Evolutionary conservation across 2,888 invertebrate genomes (phyloP), one percentile per base, ranked within the genome.

Genomic region (Nasonia oneida): DNA sequence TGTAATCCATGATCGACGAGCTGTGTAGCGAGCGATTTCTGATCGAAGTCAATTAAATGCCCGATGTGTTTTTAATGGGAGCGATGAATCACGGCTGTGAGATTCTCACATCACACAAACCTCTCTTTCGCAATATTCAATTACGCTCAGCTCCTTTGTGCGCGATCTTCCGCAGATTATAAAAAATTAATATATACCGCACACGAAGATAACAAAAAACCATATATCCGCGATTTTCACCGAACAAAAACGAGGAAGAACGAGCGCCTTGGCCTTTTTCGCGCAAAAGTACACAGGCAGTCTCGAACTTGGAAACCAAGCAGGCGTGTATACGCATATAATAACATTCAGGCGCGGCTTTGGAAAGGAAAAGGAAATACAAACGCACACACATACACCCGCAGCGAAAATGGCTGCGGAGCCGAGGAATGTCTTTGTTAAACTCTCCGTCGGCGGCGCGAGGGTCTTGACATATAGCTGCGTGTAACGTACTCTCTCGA

Each of bases 301-400:
- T n/a, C 37, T 50, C 42, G 33, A 80, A 61, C n/a, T 75, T 75
- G 61, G 81, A 81, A 81, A 81, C 75, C 14, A 71, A 14, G 70
- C 29, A 53, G 33, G 29, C 64, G 39, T 8, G 39, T 39, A n/a
- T 15, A 12, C 2, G 14, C 8, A n/a, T 39, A 15, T 10, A 42
- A 29, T 71, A 71, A 71, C 37, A 75, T 53, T 50, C 53, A 75
- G n/a, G 75, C 42, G 71, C 29, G 61, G 53, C n/a, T 76, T 76
- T 39, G 37, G 53, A 70, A 77, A 73, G 78, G 77, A 71, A 77
- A 83, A 78, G 71, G 71, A 77, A 71, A 77, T 42, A 71, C 71
- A 71, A 15, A 33, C 18, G 15, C 64, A 78, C 10, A 67, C 29
- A 29, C 37, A 15, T 64, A 29, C 33, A 29, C 50, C 12, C 42